These are phyloP conservation scores for Corvus hawaiiensis DNA, from an alignment of 2,113 vertebrate species.

Conservation along the genomic window DNA sequence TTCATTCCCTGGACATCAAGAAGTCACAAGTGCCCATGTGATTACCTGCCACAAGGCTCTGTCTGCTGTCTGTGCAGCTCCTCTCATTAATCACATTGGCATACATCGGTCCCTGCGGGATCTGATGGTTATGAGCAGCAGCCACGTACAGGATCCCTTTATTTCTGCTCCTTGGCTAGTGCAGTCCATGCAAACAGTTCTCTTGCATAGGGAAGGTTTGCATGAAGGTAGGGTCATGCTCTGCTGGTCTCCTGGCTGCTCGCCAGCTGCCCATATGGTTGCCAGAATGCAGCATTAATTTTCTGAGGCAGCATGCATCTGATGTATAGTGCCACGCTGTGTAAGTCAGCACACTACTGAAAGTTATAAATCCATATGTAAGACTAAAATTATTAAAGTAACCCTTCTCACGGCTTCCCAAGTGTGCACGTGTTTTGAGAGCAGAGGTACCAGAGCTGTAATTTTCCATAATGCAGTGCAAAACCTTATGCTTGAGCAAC, in stretches of 20 bases:
- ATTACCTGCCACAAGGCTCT: not conserved
- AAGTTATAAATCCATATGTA: not conserved
- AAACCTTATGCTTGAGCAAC: not conserved
- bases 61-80: not conserved
- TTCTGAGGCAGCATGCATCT: not conserved
- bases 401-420: not conserved
- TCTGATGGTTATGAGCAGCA: not conserved
- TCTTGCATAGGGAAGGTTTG: not conserved
- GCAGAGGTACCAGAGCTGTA: not conserved
- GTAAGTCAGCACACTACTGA: not conserved
- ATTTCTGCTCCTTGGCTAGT: not conserved
- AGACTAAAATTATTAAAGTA: not conserved
- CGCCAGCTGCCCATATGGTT: not conserved
- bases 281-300: slow-evolving; percentile 31
- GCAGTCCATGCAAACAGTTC: not conserved
- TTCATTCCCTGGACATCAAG: not conserved
- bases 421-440: not conserved
- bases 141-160: not conserved
- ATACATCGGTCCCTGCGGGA: not conserved
- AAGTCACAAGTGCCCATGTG: not conserved
- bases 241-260: not conserved
- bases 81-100: not conserved
- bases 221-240: not conserved
- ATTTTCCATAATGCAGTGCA: not conserved
- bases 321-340: not conserved